A percentile compares a stretch with the other conserved stretches of the same genome.
Conservation (phyloP, 2,888 invertebrate species). For the Alentia gelatinosa region DNA sequence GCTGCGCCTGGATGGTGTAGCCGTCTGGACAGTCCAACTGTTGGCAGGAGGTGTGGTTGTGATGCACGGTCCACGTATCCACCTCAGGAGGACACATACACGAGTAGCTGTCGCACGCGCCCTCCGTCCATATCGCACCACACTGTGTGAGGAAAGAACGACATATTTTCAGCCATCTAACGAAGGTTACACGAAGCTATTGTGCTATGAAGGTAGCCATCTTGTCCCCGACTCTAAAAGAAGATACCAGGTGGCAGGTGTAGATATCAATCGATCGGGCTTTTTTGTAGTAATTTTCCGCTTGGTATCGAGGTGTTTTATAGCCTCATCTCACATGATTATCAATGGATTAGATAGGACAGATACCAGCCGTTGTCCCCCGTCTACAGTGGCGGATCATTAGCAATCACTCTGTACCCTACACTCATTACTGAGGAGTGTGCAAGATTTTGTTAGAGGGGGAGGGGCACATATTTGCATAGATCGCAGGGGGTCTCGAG, state of each 20-base stretch:
- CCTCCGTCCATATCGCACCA: not conserved
- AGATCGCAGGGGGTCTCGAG: no score
- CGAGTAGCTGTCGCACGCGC: not conserved
- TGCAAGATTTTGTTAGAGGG: no score
- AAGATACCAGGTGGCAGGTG: not conserved
- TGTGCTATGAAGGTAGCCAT: no score
- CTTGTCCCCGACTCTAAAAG: not conserved
- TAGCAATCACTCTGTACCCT: no score
- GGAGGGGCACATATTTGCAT: no score
- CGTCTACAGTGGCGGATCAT: no score
- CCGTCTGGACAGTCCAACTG: not conserved
- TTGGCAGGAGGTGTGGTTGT: not conserved
- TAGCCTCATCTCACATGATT: no score
- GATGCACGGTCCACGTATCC: not conserved
- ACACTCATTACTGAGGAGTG: no score
- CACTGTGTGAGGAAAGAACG: not conserved
- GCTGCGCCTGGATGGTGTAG: not conserved
- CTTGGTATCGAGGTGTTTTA: not conserved
- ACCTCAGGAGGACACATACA: not conserved
- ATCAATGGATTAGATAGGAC: no score
- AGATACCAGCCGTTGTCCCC: no score
- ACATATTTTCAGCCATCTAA: not conserved
- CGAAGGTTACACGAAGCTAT: no score
- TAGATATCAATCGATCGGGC: not conserved
- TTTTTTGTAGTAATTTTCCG: not conserved